Conservation (phyloP, 1,140 invertebrate species). For the Epicauta chinensis region DNA sequence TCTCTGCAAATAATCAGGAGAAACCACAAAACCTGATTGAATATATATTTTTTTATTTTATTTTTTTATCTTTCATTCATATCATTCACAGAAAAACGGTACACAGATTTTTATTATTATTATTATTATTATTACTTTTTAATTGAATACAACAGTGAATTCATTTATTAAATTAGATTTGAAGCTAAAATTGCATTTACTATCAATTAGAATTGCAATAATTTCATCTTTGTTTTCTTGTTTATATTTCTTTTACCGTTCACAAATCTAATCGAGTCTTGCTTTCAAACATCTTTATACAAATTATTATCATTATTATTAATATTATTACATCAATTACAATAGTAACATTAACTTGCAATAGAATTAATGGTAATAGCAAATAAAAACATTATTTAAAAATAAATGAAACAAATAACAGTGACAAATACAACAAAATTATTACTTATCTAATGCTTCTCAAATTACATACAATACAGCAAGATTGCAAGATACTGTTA, state of each 20-base stretch:
- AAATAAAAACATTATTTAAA: no score
- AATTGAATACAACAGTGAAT: neutral
- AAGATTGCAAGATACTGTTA: conserved; percentile 26
- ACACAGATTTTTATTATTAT: neutral
- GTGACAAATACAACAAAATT: conserved; percentile 16
- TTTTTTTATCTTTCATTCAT: neutral
- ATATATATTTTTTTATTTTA: neutral
- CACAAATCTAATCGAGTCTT: no score
- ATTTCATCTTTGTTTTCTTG: no score
- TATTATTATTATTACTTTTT: neutral
- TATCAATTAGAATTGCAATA: no score
- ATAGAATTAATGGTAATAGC: conserved; percentile 26
- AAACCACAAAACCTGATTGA: conserved; percentile 7
- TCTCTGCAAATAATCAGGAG: neutral
- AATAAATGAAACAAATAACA: conserved; percentile 33
- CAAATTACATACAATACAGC: conserved; percentile 21
- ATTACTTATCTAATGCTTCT: no score
- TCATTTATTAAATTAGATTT: no score
- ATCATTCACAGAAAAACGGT: neutral
- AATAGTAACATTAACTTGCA: conserved; percentile 33
- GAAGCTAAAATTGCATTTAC: no score
- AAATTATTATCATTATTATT: no score
- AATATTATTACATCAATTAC: neutral
- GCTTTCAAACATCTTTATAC: no score
- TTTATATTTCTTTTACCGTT: no score